These are phyloP conservation scores for Motacilla alba DNA, from an alignment of 2,113 vertebrate species.

Conservation along the genomic window DNA sequence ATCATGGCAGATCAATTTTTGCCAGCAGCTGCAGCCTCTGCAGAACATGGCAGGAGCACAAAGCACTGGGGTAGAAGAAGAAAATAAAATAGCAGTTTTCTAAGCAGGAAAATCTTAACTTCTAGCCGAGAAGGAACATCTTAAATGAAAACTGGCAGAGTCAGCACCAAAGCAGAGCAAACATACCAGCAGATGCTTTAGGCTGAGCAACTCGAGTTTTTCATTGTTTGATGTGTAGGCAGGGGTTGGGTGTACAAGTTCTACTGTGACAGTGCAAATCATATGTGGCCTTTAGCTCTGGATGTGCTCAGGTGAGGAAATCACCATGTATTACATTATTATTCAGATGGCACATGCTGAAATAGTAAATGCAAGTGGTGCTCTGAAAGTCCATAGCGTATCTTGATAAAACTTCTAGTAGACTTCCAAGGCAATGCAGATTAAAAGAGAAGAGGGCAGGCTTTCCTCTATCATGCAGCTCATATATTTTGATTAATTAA, in stretches of 20 bases:
- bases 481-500: slow-evolving; percentile 6
- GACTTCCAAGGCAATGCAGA: not conserved
- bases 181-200: not conserved
- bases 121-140: not conserved
- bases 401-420: not conserved
- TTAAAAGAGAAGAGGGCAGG: not conserved
- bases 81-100: not conserved
- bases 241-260: not conserved
- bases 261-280: not conserved
- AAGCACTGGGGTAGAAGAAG: not conserved
- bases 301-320: not conserved
- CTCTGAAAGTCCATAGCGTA: not conserved
- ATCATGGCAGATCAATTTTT: not conserved
- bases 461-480: not conserved
- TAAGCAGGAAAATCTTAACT: not conserved
- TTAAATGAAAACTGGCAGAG: not conserved
- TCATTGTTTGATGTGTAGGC: not conserved
- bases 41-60: not conserved
- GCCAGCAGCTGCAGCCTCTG: not conserved
- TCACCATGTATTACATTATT: not conserved
- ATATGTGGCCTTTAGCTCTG: not conserved
- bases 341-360: not conserved
- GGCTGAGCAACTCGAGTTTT: not conserved
- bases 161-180: not conserved
- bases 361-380: not conserved